phyloP scores from a whole-genome alignment of 2,888 invertebrate genomes.

The Autographa gamma region DNA sequence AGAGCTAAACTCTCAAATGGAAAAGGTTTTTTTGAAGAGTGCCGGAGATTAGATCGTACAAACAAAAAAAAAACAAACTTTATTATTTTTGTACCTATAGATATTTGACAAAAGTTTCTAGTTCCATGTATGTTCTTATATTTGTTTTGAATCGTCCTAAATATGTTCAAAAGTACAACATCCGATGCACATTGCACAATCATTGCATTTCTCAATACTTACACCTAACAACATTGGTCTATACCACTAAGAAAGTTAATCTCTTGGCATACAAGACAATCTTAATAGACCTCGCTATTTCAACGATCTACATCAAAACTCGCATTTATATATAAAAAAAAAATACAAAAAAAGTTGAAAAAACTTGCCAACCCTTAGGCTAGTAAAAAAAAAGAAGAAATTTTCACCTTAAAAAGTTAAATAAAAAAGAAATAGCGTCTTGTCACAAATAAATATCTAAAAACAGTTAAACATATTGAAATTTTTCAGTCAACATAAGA shows the following conservation, averaged over 20 bases:
- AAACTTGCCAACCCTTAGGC: neutral
- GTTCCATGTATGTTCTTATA: too few species aligned
- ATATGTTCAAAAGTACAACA: constrained; percentile 29
- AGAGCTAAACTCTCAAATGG: too few species aligned
- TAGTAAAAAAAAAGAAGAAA: neutral
- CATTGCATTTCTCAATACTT: constrained; percentile 47
- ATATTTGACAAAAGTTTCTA: too few species aligned
- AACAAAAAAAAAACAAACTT: too few species aligned
- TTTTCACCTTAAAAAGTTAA: neutral
- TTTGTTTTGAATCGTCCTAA: constrained; percentile 13
- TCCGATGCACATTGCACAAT: constrained; percentile 32
- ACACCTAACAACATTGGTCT: constrained; percentile 69
- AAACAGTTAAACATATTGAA: constrained; percentile 45
- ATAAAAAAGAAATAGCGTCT: constrained; percentile 4
- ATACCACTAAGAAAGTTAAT: constrained; percentile 65
- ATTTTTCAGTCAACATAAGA: constrained; percentile 36
- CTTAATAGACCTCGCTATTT: constrained; percentile 56
- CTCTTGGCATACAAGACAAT: constrained; percentile 65
- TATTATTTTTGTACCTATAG: too few species aligned
- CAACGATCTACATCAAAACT: constrained; percentile 51
- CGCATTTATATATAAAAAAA: constrained; percentile 28
- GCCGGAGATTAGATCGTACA: too few species aligned
- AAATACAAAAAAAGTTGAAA: neutral
- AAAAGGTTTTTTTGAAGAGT: too few species aligned
- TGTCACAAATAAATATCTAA: constrained; percentile 19